phyloP scores from a whole-genome alignment of 2,888 invertebrate genomes.

The Rhabditophanes sp. region DNA sequence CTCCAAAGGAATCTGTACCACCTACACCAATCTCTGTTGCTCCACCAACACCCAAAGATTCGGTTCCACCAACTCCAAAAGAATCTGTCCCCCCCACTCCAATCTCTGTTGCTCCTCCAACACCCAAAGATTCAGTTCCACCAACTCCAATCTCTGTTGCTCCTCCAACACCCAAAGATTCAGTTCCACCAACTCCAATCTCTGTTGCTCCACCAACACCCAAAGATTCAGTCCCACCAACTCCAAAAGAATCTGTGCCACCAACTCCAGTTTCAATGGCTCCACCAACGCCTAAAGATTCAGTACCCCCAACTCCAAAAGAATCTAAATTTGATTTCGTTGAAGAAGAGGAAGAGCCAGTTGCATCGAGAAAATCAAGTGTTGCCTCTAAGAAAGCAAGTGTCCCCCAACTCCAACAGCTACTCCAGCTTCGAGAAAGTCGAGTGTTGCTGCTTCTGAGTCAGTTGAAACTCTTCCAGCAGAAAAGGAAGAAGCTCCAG shows the following conservation, averaged over 20 bases:
- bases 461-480: conserved; percentile 7
- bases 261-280: no score
- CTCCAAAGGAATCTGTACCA: conserved; percentile 5
- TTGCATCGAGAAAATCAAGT: not conserved
- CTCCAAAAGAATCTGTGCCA: no score
- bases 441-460: conserved; percentile 4
- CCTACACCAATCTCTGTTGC: conserved; percentile 7
- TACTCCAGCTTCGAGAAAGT: conserved; percentile 7
- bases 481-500: conserved; percentile 10
- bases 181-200: no score
- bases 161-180: not conserved
- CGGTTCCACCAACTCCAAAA: conserved; percentile 7
- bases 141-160: conserved; percentile 12
- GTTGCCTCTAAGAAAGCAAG: conserved; percentile 4
- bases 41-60: conserved; percentile 2
- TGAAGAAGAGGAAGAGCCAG: conserved; percentile 3
- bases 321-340: not conserved
- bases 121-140: conserved; percentile 2
- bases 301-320: no score
- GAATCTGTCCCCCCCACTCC: not conserved
- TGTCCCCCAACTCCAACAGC: no score
- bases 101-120: not conserved
- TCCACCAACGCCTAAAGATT: conserved; percentile 1
- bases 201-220: no score
- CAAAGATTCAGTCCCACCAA: no score